Conservation (phyloP, 2,888 invertebrate species). For the Drosophila histrio region DNA sequence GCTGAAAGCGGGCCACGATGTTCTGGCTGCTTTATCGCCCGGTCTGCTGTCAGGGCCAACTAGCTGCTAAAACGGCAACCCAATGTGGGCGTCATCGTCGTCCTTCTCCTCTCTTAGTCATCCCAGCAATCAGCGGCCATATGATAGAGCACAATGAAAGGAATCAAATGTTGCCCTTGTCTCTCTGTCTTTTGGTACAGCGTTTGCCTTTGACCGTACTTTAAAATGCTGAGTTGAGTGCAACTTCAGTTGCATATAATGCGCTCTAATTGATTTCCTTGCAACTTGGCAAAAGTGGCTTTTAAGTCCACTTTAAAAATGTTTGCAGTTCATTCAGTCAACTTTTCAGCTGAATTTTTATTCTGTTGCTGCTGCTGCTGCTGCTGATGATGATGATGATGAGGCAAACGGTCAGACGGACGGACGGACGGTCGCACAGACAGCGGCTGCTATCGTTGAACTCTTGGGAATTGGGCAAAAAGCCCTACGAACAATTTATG, state of each 20-base stretch:
- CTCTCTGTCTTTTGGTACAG: background rate
- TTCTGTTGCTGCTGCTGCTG: background rate
- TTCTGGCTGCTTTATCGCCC: slow-evolving; percentile 33
- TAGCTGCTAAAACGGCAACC: slow-evolving; percentile 13
- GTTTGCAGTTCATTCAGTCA: background rate
- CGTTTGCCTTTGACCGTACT: slow-evolving; percentile 25
- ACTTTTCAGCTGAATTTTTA: slow-evolving; percentile 31
- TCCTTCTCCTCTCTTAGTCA: background rate
- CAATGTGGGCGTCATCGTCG: slow-evolving; percentile 42
- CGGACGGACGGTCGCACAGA: background rate
- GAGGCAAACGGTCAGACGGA: background rate
- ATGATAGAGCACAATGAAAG: slow-evolving; percentile 42
- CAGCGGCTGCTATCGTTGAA: slow-evolving; percentile 19
- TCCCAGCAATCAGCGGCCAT: slow-evolving; percentile 40
- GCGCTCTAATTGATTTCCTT: slow-evolving; percentile 66
- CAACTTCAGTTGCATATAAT: slow-evolving; percentile 59
- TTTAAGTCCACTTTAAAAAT: slow-evolving; percentile 11
- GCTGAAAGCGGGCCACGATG: slow-evolving; percentile 19
- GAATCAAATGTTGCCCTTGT: slow-evolving; percentile 48
- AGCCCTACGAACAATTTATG: slow-evolving; percentile 56
- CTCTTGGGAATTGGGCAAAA: slow-evolving; percentile 23
- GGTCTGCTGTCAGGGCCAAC: slow-evolving; percentile 46
- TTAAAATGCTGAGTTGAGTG: slow-evolving; percentile 51
- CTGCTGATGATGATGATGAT: slow-evolving; percentile 4
- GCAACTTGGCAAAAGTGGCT: slow-evolving; percentile 40